Evolutionary conservation across 2,888 invertebrate species (phyloP).

Genomic region (Bellardia pandia): DNA sequence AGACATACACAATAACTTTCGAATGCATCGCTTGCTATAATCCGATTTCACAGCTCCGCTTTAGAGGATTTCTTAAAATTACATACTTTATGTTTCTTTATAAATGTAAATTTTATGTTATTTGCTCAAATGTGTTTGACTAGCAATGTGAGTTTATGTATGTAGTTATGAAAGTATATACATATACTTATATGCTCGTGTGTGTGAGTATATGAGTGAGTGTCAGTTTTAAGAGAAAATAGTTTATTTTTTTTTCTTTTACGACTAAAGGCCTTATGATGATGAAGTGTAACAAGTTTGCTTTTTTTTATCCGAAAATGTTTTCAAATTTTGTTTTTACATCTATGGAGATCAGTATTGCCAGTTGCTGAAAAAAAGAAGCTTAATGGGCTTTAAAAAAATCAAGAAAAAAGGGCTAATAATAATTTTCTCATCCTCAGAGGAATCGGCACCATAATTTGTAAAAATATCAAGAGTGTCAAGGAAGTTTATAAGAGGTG

Average conservation of each 20-base stretch:
- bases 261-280: constrained; percentile 42
- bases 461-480: too few relatives aligned
- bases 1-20: too few relatives aligned
- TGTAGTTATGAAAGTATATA: neutral
- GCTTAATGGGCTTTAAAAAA: too few relatives aligned
- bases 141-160: constrained; percentile 18
- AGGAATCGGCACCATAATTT: too few relatives aligned
- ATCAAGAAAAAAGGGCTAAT: too few relatives aligned
- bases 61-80: constrained; percentile 2
- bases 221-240: constrained; percentile 48
- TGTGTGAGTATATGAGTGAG: neutral
- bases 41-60: neutral
- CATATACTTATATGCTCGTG: too few relatives aligned
- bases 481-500: too few relatives aligned
- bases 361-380: too few relatives aligned
- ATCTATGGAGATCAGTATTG: too few relatives aligned
- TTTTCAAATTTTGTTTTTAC: neutral
- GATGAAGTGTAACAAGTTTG: constrained; percentile 58
- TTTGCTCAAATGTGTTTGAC: constrained; percentile 44
- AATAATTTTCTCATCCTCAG: too few relatives aligned
- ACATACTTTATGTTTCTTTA: constrained; percentile 24
- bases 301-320: constrained; percentile 6
- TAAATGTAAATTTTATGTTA: constrained; percentile 64
- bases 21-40: too few relatives aligned
- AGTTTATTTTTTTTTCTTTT: constrained; percentile 39